A percentile compares a stretch with the other conserved stretches of the same genome.
Evolutionary conservation across 1,140 invertebrate species (phyloP).

Genomic region (Apis cerana): DNA sequence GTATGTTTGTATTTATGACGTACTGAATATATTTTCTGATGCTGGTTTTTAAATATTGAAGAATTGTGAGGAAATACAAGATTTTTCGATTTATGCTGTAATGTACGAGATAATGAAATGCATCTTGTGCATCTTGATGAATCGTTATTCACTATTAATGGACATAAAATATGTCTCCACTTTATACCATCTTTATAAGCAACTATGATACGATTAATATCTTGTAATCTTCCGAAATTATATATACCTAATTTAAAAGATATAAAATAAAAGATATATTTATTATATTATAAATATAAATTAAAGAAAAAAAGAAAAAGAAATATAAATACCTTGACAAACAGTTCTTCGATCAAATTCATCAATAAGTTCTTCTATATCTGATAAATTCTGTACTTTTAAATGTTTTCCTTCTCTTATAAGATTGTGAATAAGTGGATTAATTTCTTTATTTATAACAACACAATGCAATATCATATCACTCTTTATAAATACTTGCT

Average conservation of each 20-base stretch:
- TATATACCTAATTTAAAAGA: conserved; percentile 38
- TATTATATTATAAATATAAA: conserved; percentile 27
- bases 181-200: conserved; percentile 71
- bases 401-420: conserved; percentile 65
- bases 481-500: conserved; percentile 75
- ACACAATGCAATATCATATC: conserved; percentile 75
- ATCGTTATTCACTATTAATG: conserved; percentile 71
- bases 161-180: conserved; percentile 74
- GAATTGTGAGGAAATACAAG: neutral
- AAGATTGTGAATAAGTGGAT: conserved; percentile 71
- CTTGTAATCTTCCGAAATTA: conserved; percentile 28
- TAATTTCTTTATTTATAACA: conserved; percentile 70
- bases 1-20: conserved; percentile 16
- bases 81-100: conserved; percentile 32
- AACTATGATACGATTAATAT: conserved; percentile 57
- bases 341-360: conserved; percentile 73
- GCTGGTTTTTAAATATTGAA: neutral
- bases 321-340: conserved; percentile 72
- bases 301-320: neutral
- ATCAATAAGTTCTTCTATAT: conserved; percentile 75
- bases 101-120: conserved; percentile 52
- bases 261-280: conserved; percentile 46
- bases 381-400: conserved; percentile 64
- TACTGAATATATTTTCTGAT: conserved; percentile 3
- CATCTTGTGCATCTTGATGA: conserved; percentile 71